These are phyloP conservation scores for Halcyon malimbica DNA, from an alignment of 2,113 vertebrate species.

Conservation along the genomic window DNA sequence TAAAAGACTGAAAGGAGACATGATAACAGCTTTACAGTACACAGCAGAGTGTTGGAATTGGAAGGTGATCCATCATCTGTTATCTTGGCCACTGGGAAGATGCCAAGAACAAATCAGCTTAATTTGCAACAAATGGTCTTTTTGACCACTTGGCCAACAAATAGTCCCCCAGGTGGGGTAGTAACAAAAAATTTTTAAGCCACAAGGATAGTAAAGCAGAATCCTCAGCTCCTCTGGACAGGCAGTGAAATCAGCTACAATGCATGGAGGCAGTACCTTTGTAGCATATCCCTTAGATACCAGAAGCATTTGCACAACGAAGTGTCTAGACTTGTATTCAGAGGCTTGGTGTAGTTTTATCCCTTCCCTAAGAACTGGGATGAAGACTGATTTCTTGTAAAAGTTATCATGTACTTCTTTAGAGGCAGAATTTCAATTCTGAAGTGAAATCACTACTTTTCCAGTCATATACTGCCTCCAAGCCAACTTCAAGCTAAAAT, in stretches of 20 bases:
- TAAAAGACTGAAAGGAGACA: neutral
- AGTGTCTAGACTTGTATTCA: neutral
- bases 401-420: neutral
- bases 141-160: neutral
- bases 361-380: neutral
- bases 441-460: neutral
- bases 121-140: neutral
- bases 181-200: neutral
- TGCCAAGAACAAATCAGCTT: neutral
- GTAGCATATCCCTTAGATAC: neutral
- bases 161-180: neutral
- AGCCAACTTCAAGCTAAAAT: neutral
- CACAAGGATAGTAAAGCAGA: neutral
- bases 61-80: neutral
- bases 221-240: neutral
- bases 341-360: neutral
- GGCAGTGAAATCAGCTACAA: neutral
- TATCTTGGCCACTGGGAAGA: neutral
- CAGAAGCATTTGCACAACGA: neutral
- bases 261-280: neutral
- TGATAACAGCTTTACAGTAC: neutral
- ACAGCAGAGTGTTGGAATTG: neutral
- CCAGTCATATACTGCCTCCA: neutral
- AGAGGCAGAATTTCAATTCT: neutral
- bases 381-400: neutral